phyloP scores from a whole-genome alignment of 2,797 vertebrate genomes.

The Falco novaeseelandiae region DNA sequence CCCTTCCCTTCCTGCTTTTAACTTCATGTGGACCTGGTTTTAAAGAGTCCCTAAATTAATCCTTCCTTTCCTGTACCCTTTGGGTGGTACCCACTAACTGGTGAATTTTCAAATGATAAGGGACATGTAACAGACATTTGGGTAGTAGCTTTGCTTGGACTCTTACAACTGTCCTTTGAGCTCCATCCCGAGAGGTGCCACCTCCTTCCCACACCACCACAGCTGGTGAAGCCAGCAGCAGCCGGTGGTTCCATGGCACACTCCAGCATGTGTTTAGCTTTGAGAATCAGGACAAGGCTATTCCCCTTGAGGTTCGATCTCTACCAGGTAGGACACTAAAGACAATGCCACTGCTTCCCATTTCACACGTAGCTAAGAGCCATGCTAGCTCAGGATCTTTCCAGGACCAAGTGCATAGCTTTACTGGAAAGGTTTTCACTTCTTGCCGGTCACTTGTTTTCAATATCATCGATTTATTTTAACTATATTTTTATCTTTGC shows the following conservation, averaged over 20 bases:
- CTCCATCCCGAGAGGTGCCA: background rate
- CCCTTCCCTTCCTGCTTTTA: background rate
- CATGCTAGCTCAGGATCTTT: background rate
- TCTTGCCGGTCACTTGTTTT: background rate
- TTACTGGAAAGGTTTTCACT: background rate
- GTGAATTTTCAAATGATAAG: background rate
- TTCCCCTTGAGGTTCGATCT: too few species aligned
- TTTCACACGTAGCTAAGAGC: background rate
- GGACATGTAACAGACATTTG: background rate
- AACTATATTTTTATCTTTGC: background rate
- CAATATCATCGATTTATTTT: background rate
- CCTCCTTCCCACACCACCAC: accelerated
- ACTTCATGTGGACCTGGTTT: background rate
- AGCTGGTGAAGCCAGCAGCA: background rate
- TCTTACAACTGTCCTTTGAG: background rate
- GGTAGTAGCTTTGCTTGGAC: background rate
- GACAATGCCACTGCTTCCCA: background rate
- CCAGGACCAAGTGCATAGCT: background rate
- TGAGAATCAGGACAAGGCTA: background rate
- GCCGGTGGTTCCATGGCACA: background rate
- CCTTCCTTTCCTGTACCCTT: background rate
- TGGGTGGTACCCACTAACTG: background rate
- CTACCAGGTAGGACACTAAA: background rate
- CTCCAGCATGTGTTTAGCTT: accelerated
- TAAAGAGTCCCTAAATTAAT: background rate